phyloP scores from a whole-genome alignment of 1,140 invertebrate species.

The Mya arenaria region DNA sequence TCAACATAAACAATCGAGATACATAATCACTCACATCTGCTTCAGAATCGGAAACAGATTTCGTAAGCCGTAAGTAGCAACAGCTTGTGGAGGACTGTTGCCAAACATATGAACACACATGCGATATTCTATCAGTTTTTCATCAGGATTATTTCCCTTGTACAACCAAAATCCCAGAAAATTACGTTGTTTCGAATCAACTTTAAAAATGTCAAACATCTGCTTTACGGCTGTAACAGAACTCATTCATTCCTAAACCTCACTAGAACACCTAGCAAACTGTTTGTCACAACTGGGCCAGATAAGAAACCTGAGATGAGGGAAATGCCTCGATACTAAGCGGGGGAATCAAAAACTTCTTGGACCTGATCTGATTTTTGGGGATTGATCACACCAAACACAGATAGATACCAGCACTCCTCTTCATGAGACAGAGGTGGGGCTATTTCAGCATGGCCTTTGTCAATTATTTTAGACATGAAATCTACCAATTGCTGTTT shows the following conservation, averaged over 20 bases:
- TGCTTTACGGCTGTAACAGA: constrained; percentile 50
- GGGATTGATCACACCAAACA: constrained; percentile 38
- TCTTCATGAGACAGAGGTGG: neutral
- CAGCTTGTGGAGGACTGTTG: constrained; percentile 28
- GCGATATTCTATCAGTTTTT: neutral
- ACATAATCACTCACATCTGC: constrained; percentile 2
- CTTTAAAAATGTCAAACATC: constrained; percentile 42
- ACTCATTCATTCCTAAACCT: constrained; percentile 47
- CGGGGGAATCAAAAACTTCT: constrained; percentile 52
- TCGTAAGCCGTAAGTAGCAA: constrained; percentile 18
- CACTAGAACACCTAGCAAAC: constrained; percentile 47
- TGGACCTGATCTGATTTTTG: constrained; percentile 23
- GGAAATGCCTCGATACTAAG: constrained; percentile 10
- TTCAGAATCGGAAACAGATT: neutral
- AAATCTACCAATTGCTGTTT: neutral
- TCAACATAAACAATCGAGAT: constrained; percentile 25
- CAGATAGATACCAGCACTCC: constrained; percentile 50
- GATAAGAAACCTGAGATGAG: constrained; percentile 42
- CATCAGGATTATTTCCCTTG: neutral
- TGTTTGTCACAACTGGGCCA: constrained; percentile 58
- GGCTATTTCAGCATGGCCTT: constrained; percentile 44
- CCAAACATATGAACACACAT: neutral
- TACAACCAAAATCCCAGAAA: neutral
- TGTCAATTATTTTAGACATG: neutral
- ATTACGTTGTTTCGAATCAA: neutral